phyloP scores from a whole-genome alignment of 2,113 vertebrate genomes.

The Shinisaurus crocodilurus region DNA sequence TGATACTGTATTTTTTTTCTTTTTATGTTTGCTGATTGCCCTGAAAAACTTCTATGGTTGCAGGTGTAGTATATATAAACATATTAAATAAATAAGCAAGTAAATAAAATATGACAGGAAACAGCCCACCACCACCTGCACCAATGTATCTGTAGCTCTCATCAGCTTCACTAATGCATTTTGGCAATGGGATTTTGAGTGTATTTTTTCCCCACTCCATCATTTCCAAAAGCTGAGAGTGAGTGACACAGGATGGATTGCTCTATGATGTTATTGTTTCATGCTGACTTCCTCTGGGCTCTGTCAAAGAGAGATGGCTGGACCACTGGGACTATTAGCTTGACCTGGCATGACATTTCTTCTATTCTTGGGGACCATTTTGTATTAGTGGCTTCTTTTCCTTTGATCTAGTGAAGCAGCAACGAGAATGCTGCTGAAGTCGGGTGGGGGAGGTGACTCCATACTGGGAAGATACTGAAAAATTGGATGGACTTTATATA shows the following conservation, averaged over 20 bases:
- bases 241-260: background rate
- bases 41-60: background rate
- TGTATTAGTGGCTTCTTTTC: slow-evolving; percentile 20
- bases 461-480: background rate
- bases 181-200: background rate
- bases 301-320: background rate
- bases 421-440: background rate
- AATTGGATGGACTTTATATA: slow-evolving; percentile 29
- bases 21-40: background rate
- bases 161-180: background rate
- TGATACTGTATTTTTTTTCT: background rate
- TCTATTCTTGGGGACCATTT: background rate
- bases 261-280: background rate
- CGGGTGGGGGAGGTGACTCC: background rate
- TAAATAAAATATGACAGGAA: background rate
- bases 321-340: background rate
- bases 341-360: background rate
- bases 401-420: background rate
- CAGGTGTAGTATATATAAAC: background rate
- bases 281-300: background rate
- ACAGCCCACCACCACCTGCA: too few relatives aligned
- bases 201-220: background rate
- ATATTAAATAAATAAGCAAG: background rate
- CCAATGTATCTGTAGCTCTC: background rate
- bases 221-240: background rate